A percentile compares a stretch with the other conserved stretches of the same genome.
Conservation (phyloP, 2,797 vertebrate genomes). For the Scolopax bukidnonensis region DNA sequence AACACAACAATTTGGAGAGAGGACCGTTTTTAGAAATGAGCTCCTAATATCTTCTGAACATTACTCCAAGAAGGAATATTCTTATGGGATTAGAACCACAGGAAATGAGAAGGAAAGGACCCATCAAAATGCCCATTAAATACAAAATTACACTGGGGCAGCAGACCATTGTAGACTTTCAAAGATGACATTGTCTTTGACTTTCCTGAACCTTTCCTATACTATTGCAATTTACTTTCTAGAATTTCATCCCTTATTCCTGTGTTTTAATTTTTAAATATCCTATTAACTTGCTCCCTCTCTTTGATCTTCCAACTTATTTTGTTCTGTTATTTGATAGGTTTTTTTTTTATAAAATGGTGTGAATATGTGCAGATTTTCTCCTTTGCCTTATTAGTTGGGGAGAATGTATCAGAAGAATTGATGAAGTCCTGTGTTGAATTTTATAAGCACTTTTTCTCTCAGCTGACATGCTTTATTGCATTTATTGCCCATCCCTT, state of each 20-base stretch:
- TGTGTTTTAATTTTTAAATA: neutral
- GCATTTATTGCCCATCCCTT: neutral
- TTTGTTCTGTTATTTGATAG: neutral
- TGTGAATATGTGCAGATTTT: neutral
- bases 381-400: neutral
- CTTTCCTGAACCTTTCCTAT: neutral
- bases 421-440: neutral
- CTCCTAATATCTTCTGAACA: neutral
- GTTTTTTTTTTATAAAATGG: neutral
- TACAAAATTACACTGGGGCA: neutral
- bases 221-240: neutral
- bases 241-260: neutral
- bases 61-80: neutral
- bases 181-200: neutral
- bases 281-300: rapidly evolving
- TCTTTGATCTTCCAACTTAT: neutral
- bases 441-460: neutral
- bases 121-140: neutral
- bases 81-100: neutral
- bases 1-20: neutral
- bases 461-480: neutral
- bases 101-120: neutral
- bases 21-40: neutral
- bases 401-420: neutral
- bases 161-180: neutral